A percentile compares a stretch with the other conserved stretches of the same genome.
These are phyloP conservation scores for Uloborus diversus DNA, from an alignment of 1,140 invertebrate species.

Conservation along the genomic window DNA sequence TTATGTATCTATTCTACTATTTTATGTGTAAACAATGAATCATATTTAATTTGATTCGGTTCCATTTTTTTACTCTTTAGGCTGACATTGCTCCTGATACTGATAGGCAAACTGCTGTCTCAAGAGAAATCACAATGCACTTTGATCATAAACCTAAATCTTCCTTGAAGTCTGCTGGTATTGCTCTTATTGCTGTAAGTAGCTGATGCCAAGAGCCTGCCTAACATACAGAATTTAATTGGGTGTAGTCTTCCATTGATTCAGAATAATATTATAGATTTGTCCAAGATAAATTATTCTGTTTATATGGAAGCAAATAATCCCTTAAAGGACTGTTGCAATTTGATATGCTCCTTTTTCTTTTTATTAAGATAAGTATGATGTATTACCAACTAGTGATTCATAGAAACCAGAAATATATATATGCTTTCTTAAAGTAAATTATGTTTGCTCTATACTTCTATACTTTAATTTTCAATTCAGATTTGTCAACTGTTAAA, in stretches of 20 bases:
- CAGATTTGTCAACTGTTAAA: not conserved
- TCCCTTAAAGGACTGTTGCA: too few relatives aligned
- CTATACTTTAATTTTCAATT: not conserved
- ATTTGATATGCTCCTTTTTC: too few relatives aligned
- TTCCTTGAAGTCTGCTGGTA: constrained; percentile 63
- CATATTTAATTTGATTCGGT: not conserved
- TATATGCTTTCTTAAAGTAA: too few relatives aligned
- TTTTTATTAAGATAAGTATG: not conserved
- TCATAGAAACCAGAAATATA: too few relatives aligned
- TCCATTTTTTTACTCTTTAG: constrained; percentile 58
- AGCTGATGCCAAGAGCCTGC: constrained; percentile 56
- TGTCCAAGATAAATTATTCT: not conserved
- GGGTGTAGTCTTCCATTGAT: constrained; percentile 51
- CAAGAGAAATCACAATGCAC: constrained; percentile 64
- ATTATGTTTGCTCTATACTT: too few relatives aligned
- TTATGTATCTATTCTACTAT: not conserved
- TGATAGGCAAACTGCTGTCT: constrained; percentile 63
- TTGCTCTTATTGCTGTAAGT: constrained; percentile 66
- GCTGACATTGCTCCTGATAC: constrained; percentile 65
- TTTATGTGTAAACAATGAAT: not conserved
- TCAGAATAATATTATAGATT: not conserved
- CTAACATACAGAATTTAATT: constrained; percentile 22
- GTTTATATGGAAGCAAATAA: too few relatives aligned
- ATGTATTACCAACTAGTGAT: too few relatives aligned
- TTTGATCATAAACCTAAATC: constrained; percentile 64